Percentiles rank a stretch among this genome's conserved stretches.
Evolutionary conservation across 2,888 invertebrate genomes (phyloP).

Genomic region (Palloptera scutellata): DNA sequence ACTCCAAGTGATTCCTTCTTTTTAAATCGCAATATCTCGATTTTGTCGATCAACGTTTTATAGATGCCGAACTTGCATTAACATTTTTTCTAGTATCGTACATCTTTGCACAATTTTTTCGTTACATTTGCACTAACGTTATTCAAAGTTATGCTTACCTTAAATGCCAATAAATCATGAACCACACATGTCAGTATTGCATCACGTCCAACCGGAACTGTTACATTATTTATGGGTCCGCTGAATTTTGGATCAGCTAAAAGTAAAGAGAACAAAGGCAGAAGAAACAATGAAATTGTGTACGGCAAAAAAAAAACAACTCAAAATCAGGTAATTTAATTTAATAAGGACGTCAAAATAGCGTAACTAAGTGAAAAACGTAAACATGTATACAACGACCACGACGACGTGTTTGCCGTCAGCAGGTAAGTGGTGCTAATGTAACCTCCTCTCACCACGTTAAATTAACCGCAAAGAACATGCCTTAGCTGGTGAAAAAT

Average conservation of each 20-base stretch:
- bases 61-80: too few species aligned
- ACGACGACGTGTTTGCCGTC: too few species aligned
- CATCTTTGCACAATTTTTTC: too few species aligned
- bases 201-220: constrained; percentile 84
- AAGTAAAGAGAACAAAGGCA: constrained; percentile 54
- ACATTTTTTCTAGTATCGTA: too few species aligned
- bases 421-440: not conserved
- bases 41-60: too few species aligned
- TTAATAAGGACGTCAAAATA: constrained; percentile 9
- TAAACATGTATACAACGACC: too few species aligned
- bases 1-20: too few species aligned
- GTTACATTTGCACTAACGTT: too few species aligned
- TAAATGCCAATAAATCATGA: constrained; percentile 81
- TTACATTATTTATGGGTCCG: constrained; percentile 83
- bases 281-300: not conserved
- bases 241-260: constrained; percentile 83
- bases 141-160: constrained; percentile 72
- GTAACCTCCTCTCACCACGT: constrained; percentile 35
- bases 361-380: too few species aligned
- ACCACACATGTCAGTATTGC: constrained; percentile 83
- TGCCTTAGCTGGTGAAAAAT: too few species aligned
- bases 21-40: too few species aligned
- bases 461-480: constrained; percentile 36
- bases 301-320: not conserved
- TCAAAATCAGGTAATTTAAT: constrained; percentile 6